Percentiles rank a stretch among this genome's conserved stretches.
These are phyloP conservation scores for Plebejus argus DNA, from an alignment of 2,888 invertebrate species.

Conservation along the genomic window DNA sequence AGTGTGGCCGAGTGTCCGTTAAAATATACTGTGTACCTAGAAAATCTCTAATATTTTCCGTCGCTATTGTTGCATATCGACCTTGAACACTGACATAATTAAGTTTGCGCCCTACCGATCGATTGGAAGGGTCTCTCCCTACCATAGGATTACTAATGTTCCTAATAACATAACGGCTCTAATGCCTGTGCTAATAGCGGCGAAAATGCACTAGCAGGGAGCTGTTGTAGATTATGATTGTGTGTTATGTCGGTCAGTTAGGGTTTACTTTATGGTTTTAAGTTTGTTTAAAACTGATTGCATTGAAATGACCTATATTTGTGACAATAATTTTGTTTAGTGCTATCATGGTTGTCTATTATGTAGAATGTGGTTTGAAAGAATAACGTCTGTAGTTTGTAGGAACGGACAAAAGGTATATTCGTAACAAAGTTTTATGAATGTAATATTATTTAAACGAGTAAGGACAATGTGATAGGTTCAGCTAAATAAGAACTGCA, in stretches of 20 bases:
- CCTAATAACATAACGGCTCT: conserved; percentile 10
- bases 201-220: not conserved
- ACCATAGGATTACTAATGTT: conserved; percentile 50
- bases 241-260: conserved; percentile 30
- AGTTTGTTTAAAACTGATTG: conserved; percentile 30
- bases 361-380: too few species aligned
- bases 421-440: too few species aligned
- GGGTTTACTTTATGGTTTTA: conserved; percentile 21
- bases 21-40: not conserved
- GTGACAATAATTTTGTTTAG: not conserved
- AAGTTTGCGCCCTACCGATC: conserved; percentile 64
- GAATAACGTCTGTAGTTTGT: too few species aligned
- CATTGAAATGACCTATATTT: conserved; percentile 34
- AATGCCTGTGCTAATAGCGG: not conserved
- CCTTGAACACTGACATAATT: conserved; percentile 73
- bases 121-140: conserved; percentile 63
- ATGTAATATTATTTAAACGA: too few species aligned
- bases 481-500: too few species aligned
- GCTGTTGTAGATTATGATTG: conserved; percentile 9
- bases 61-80: conserved; percentile 47
- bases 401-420: too few species aligned
- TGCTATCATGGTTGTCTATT: too few species aligned
- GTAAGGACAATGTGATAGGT: too few species aligned
- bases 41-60: not conserved
- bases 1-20: not conserved